Conservation (phyloP, 2,888 invertebrate species). For the Chrysolina americana region DNA sequence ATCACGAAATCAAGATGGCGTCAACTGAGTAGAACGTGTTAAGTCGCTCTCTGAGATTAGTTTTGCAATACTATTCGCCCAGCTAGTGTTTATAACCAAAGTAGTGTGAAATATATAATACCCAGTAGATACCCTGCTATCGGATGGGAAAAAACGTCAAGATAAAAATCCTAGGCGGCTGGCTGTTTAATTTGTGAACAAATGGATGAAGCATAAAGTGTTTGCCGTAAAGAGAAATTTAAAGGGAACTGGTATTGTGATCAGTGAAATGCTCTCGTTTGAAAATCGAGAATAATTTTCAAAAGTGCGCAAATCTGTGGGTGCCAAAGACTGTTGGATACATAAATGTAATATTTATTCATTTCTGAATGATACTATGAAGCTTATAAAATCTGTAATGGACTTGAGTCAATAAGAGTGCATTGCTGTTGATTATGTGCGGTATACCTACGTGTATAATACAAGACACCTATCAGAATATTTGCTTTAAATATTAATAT, state of each 20-base stretch:
- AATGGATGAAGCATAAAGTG: conserved; percentile 7
- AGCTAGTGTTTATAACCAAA: too few species aligned
- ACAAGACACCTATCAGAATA: not conserved
- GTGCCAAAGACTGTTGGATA: not conserved
- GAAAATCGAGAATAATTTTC: not conserved
- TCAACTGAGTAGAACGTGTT: too few species aligned
- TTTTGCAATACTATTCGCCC: too few species aligned
- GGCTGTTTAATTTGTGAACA: not conserved
- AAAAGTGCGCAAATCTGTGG: not conserved
- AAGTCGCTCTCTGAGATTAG: too few species aligned
- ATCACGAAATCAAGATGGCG: too few species aligned
- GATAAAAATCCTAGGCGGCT: conserved; percentile 17
- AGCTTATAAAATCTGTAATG: not conserved
- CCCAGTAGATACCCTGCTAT: too few species aligned
- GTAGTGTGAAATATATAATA: too few species aligned
- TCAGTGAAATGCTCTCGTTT: not conserved
- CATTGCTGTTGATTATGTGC: not conserved
- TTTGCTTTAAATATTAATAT: not conserved
- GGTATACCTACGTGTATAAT: not conserved
- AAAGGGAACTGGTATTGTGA: not conserved
- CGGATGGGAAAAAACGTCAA: conserved; percentile 24
- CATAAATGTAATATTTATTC: not conserved
- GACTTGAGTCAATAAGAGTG: not conserved
- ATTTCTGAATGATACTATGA: not conserved
- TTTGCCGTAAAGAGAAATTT: not conserved